Conservation (phyloP, 2,113 vertebrate species). For the Illadopsis cleaveri region DNA sequence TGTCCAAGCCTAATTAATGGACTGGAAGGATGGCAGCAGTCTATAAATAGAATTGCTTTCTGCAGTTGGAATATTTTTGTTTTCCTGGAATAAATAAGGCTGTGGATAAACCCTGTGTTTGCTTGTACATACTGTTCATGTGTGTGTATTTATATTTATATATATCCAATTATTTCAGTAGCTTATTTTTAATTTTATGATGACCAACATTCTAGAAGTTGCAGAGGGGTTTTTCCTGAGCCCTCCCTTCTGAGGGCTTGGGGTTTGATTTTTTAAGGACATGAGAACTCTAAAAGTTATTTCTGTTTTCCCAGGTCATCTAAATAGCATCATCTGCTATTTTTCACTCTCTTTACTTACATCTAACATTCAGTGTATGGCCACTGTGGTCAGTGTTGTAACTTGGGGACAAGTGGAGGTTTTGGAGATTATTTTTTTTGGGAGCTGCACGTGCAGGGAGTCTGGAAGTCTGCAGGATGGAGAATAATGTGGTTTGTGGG, state of each 20-base stretch:
- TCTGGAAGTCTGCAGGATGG: not conserved
- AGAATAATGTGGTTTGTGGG: not conserved
- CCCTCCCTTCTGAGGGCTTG: not conserved
- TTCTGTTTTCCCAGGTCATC: constrained; percentile 18
- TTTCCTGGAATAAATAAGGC: not conserved
- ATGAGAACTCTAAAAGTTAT: not conserved
- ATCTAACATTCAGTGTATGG: not conserved
- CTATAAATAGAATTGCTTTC: not conserved
- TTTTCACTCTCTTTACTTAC: not conserved
- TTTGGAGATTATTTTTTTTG: not conserved
- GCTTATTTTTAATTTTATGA: not conserved
- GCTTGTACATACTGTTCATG: not conserved
- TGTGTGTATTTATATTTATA: not conserved
- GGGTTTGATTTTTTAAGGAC: not conserved
- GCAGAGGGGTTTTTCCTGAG: not conserved
- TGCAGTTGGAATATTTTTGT: not conserved
- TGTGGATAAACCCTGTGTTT: not conserved
- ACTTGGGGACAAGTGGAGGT: not conserved
- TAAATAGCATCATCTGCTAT: constrained; percentile 28
- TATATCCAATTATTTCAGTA: not conserved
- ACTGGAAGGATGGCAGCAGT: not conserved
- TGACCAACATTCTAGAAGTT: not conserved
- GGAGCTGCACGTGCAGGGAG: not conserved
- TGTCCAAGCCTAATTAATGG: not conserved
- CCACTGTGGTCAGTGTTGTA: not conserved